phyloP scores from a whole-genome alignment of 2,797 vertebrate genomes.

The Otus scops region DNA sequence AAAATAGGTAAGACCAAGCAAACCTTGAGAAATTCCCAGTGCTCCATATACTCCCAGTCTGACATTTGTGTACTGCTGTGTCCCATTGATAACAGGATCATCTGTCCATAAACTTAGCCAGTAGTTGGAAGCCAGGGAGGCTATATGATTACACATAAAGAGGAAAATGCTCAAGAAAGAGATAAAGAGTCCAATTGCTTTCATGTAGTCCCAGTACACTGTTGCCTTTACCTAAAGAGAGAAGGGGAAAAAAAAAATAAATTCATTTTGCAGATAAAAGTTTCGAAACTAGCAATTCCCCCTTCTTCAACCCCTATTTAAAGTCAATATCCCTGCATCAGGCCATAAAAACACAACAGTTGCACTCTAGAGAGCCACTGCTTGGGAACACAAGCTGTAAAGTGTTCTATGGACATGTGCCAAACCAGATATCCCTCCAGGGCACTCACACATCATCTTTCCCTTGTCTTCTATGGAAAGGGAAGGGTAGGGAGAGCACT shows the following conservation, averaged over 20 bases:
- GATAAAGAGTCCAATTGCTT: slow-evolving; percentile 86
- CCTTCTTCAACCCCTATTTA: neutral
- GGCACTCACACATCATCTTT: neutral
- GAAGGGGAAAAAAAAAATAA: neutral
- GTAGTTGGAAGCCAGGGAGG: slow-evolving; percentile 90
- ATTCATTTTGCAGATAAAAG: neutral
- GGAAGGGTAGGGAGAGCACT: neutral
- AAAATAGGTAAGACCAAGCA: neutral
- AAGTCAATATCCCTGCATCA: neutral
- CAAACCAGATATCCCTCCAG: neutral
- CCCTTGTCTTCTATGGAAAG: neutral
- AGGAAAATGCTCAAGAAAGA: slow-evolving; percentile 86
- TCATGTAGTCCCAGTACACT: slow-evolving; percentile 94
- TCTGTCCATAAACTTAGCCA: slow-evolving; percentile 98
- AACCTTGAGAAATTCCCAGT: slow-evolving; percentile 90
- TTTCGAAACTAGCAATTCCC: neutral
- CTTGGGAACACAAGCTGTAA: neutral
- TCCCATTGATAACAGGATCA: slow-evolving; percentile 90
- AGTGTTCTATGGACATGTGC: neutral
- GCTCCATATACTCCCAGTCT: slow-evolving; percentile 88
- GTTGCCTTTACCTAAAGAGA: slow-evolving; percentile 84
- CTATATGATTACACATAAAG: slow-evolving; percentile 85
- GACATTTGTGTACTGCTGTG: slow-evolving; percentile 82
- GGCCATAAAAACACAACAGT: neutral
- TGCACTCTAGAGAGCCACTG: neutral